Evolutionary conservation across 2,113 vertebrate genomes (phyloP).

Genomic region (Ictalurus punctatus): DNA sequence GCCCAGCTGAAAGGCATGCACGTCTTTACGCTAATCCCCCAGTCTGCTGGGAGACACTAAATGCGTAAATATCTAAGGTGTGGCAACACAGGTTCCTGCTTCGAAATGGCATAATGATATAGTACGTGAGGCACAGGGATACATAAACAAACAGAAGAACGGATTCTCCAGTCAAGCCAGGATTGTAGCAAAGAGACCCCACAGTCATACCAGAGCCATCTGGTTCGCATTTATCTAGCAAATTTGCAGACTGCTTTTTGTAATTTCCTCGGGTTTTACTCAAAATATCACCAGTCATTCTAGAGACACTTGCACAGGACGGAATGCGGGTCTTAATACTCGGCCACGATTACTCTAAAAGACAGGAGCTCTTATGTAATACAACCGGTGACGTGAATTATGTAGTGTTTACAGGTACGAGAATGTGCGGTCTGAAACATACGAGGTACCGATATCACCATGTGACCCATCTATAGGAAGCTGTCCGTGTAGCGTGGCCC

Average conservation of each 20-base stretch:
- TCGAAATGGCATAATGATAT: conserved; percentile 46
- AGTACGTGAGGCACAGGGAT: not conserved
- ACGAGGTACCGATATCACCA: not conserved
- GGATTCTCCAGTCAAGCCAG: not conserved
- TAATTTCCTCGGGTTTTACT: conserved; percentile 6
- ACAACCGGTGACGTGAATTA: too few species aligned
- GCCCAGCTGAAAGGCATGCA: conserved; percentile 33
- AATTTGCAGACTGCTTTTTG: not conserved
- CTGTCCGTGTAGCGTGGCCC: not conserved
- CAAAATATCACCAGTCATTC: not conserved
- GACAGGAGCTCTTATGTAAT: not conserved
- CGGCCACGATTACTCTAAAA: too few species aligned
- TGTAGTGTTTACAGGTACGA: not conserved
- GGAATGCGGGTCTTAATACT: not conserved
- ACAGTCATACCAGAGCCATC: not conserved
- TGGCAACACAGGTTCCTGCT: conserved; percentile 44
- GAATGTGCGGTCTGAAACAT: not conserved
- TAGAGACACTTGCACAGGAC: not conserved
- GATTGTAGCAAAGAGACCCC: not conserved
- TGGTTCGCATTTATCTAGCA: conserved; percentile 2
- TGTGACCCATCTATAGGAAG: not conserved
- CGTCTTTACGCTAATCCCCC: conserved; percentile 60
- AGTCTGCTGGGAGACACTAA: conserved; percentile 39
- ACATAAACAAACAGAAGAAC: conserved; percentile 27
- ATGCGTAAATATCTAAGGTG: conserved; percentile 47